phyloP scores from a whole-genome alignment of 2,797 vertebrate genomes.

The Rhinophrynus dorsalis region DNA sequence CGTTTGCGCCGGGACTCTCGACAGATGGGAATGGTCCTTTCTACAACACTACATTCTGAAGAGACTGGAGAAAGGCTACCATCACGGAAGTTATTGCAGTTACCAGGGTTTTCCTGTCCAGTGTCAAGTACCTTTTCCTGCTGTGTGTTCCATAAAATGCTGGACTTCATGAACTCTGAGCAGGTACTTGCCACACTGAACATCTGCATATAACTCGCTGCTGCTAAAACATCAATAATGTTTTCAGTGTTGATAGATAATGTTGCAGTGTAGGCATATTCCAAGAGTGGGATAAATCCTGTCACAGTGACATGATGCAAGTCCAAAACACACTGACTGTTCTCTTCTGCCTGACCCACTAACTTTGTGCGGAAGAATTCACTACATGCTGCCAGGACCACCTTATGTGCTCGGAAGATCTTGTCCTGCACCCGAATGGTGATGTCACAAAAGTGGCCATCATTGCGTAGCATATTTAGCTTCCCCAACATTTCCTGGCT shows the following conservation, averaged over 20 bases:
- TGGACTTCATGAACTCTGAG: conserved; percentile 98
- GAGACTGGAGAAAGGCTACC: conserved; percentile 94
- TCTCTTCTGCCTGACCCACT: conserved; percentile 85
- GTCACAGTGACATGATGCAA: conserved; percentile 90
- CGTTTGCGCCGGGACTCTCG: conserved; percentile 91
- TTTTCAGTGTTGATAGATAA: conserved; percentile 97
- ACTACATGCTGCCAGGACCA: conserved; percentile 97
- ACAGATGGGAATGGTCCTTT: conserved; percentile 88
- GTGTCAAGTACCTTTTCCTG: conserved; percentile 82
- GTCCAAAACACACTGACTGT: conserved; percentile 88
- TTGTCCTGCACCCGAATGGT: conserved; percentile 98
- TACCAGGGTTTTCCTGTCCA: conserved; percentile 80
- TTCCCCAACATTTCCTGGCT: conserved; percentile 95
- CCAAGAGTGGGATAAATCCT: conserved; percentile 92
- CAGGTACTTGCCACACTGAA: conserved; percentile 96
- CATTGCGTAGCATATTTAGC: conserved; percentile 85
- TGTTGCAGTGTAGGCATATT: conserved; percentile 96
- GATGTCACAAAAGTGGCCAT: conserved; percentile 93
- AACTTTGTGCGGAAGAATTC: conserved; percentile 96
- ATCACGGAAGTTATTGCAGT: conserved; percentile 85
- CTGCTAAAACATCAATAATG: conserved; percentile 95
- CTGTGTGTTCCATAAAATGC: conserved; percentile 89
- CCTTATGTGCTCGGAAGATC: conserved; percentile 95
- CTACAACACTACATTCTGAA: conserved; percentile 93
- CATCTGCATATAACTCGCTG: conserved; percentile 97